Conservation (phyloP, 2,113 vertebrate genomes). For the Cephalopholis sonnerati region DNA sequence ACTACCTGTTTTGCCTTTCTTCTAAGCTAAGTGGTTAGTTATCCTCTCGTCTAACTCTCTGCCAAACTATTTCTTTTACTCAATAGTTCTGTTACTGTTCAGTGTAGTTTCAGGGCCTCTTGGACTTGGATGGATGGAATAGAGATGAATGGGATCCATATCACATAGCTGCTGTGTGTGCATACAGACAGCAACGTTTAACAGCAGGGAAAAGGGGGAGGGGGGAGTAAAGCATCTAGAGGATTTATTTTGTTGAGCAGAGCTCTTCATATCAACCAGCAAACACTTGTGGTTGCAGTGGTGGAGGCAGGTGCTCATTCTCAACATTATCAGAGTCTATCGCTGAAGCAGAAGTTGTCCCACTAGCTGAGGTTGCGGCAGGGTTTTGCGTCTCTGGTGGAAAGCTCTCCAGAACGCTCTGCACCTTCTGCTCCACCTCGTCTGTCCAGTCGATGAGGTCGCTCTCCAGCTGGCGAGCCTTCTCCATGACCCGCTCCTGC, state of each 20-base stretch:
- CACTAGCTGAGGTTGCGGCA: neutral
- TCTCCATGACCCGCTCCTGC: slow-evolving; percentile 90
- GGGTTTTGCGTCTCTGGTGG: slow-evolving; percentile 84
- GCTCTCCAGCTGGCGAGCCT: slow-evolving; percentile 90
- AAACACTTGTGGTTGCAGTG: slow-evolving; percentile 94
- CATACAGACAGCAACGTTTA: slow-evolving; percentile 29
- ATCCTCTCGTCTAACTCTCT: neutral
- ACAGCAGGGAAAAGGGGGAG: slow-evolving; percentile 11
- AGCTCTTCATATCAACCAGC: slow-evolving; percentile 83
- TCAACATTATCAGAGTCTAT: slow-evolving; percentile 98
- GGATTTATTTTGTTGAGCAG: neutral
- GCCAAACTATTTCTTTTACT: neutral
- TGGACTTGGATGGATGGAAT: slow-evolving; percentile 22
- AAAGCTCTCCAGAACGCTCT: slow-evolving; percentile 90
- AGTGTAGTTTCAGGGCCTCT: neutral
- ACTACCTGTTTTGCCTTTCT: neutral
- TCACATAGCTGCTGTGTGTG: slow-evolving; percentile 19
- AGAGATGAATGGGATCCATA: slow-evolving; percentile 12
- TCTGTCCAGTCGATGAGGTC: slow-evolving; percentile 98
- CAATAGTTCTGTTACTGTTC: neutral
- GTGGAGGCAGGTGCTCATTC: slow-evolving; percentile 94
- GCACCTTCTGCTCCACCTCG: slow-evolving; percentile 90
- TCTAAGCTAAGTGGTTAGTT: neutral
- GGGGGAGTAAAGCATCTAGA: slow-evolving; percentile 31
- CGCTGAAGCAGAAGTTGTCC: slow-evolving; percentile 77